phyloP scores from a whole-genome alignment of 2,888 invertebrate genomes.

The Linnaemya vulpina region DNA sequence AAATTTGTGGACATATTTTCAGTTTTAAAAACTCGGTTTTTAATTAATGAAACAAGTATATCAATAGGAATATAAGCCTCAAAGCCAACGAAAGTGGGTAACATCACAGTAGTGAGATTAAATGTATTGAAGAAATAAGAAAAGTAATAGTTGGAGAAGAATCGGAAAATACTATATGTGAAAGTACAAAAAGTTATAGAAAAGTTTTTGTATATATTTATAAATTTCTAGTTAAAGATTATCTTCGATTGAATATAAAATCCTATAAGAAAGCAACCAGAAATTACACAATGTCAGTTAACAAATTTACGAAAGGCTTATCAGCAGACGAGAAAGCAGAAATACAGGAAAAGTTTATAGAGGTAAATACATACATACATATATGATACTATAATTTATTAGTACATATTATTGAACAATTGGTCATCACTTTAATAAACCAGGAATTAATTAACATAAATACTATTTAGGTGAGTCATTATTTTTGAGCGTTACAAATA shows the following conservation, averaged over 20 bases:
- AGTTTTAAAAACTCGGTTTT: no score
- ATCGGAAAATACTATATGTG: slow-evolving; percentile 29
- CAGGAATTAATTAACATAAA: slow-evolving; percentile 40
- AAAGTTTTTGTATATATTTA: slow-evolving; percentile 23
- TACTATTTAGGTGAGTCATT: slow-evolving; percentile 62
- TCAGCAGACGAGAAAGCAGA: slow-evolving; percentile 88
- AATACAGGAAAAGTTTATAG: slow-evolving; percentile 89
- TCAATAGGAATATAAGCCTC: no score
- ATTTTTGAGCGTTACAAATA: slow-evolving; percentile 53
- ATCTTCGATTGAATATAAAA: slow-evolving; percentile 19
- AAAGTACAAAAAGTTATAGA: slow-evolving; percentile 31
- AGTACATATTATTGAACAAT: slow-evolving; percentile 38
- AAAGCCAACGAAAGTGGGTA: slow-evolving; percentile 65
- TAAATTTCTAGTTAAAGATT: background rate
- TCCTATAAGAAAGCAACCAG: slow-evolving; percentile 43
- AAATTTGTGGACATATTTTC: slow-evolving; percentile 15
- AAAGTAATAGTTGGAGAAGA: slow-evolving; percentile 56
- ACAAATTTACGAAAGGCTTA: slow-evolving; percentile 82
- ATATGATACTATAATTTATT: background rate
- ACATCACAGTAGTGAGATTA: slow-evolving; percentile 53
- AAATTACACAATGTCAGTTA: slow-evolving; percentile 78
- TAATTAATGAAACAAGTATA: no score
- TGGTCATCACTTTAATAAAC: slow-evolving; percentile 29
- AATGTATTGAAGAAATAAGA: slow-evolving; percentile 47
- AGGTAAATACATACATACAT: slow-evolving; percentile 83